Base-by-base conservation (phyloP, 2,113 vertebrate species). In the Seriola quinqueradiata region DNA sequence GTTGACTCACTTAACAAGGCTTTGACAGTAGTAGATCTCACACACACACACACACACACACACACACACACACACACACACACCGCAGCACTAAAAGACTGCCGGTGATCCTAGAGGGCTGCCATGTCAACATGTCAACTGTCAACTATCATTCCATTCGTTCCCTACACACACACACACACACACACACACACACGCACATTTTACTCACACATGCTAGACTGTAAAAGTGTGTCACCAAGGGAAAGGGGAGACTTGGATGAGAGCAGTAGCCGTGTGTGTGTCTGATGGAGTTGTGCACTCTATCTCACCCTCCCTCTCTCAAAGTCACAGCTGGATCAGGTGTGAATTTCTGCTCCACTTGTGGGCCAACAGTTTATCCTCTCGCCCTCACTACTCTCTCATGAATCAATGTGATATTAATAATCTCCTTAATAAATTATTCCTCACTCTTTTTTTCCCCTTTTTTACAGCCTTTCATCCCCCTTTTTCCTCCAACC, bases 211-310 rank as follows among this genome's bases (percentile, higher is more conserved):
- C 34, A 69, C 78, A 46, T 32, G 71, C 77, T 72, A 66, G 3
- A 19, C 36, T 83, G 83, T 71, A 77, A 72, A 91, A 88, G 83
- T 90, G 87, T 90, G 89, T 90, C 91, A 86, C 66, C 61, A 32
- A 87, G 75, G 82, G 64, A 86, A 86, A 86, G 65, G 44, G 21
- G 70, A 17, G 81, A n/a, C 32, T 17, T 75, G 66, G 36, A 78
- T 8, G 5, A 50, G 52, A 48, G 59, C 58, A 58, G 36, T 44
- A 38, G 21, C 19, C 34, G 17, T 50, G 60, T 67, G 40, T 44
- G 46, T 73, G 66, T 61, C 68, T 89, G 79, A 85, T 77, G 68
- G 83, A 77, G 65, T 67, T 63, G 50, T 80, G 81, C 70, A 44
- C 80, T 70, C 74, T 50, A 72, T 34, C 52, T 4, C 58, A 5